Conservation (phyloP, 2,888 invertebrate species). For the Sussaba pulchella region DNA sequence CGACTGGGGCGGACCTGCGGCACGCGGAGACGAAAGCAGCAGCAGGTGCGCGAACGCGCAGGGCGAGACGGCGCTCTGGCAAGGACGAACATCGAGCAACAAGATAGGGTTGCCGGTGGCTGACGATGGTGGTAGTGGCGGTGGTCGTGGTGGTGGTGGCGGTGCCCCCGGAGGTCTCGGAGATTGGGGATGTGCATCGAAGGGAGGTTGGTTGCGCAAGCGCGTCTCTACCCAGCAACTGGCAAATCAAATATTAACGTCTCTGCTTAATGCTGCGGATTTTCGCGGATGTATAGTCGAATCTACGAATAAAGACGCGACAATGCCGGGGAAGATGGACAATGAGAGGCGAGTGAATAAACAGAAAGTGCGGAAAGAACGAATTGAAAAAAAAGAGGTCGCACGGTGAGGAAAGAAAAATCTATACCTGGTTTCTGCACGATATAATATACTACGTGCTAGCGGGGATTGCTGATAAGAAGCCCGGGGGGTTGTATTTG, state of each 20-base stretch:
- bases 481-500: too few species aligned
- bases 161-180: neutral
- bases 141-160: conserved; percentile 9
- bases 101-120: neutral
- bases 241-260: conserved; percentile 66
- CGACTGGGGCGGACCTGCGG: conserved; percentile 54
- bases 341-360: too few species aligned
- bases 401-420: too few species aligned
- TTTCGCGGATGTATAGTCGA: conserved; percentile 26
- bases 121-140: too few species aligned
- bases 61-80: conserved; percentile 35
- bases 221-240: conserved; percentile 68
- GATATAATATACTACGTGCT: too few species aligned
- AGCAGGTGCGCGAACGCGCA: conserved; percentile 58
- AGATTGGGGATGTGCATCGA: conserved; percentile 32
- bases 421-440: too few species aligned
- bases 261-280: conserved; percentile 54
- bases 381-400: too few species aligned
- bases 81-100: conserved; percentile 10
- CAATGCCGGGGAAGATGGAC: too few species aligned
- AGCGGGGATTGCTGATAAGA: too few species aligned
- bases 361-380: too few species aligned
- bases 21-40: conserved; percentile 19
- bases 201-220: conserved; percentile 45
- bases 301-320: too few species aligned